Evolutionary conservation across 2,888 invertebrate genomes (phyloP).

Genomic region (Caenorhabditis macrosperma): DNA sequence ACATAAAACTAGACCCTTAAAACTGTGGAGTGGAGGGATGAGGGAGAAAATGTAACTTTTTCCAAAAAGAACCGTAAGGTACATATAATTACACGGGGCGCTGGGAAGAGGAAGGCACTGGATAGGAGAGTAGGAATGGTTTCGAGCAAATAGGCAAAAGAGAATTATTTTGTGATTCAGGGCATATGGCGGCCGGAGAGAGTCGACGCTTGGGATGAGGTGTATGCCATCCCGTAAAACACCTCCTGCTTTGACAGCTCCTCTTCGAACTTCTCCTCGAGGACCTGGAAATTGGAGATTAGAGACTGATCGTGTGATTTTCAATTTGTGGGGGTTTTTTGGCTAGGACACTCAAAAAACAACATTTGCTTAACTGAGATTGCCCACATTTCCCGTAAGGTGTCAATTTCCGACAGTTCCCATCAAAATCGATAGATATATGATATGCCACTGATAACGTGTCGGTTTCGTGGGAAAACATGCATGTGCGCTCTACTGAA

Average conservation of each 20-base stretch:
- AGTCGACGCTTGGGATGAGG: slow-evolving; percentile 46
- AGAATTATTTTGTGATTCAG: not conserved
- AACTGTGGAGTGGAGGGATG: too few relatives aligned
- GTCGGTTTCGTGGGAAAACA: too few relatives aligned
- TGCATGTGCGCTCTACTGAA: too few relatives aligned
- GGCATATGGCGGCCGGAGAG: slow-evolving; percentile 58
- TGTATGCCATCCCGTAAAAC: slow-evolving; percentile 71
- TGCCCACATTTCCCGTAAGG: too few relatives aligned
- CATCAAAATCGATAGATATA: too few relatives aligned
- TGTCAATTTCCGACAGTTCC: too few relatives aligned
- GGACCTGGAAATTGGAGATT: too few relatives aligned
- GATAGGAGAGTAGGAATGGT: not conserved
- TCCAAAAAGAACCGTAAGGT: not conserved
- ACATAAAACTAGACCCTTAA: not conserved
- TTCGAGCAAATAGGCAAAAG: not conserved
- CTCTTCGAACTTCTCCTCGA: slow-evolving; percentile 75
- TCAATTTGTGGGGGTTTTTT: too few relatives aligned
- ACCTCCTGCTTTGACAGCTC: slow-evolving; percentile 75
- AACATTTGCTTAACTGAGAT: too few relatives aligned
- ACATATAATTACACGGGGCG: not conserved
- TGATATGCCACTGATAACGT: too few relatives aligned
- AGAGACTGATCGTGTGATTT: not conserved
- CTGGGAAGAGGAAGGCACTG: not conserved
- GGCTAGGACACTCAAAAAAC: too few relatives aligned
- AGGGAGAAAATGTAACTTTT: not conserved